Percentiles rank a stretch among this genome's conserved stretches.
Conservation (phyloP, 35 echinoderm and acorn worm genomes). For the Ophioderma brevispina region DNA sequence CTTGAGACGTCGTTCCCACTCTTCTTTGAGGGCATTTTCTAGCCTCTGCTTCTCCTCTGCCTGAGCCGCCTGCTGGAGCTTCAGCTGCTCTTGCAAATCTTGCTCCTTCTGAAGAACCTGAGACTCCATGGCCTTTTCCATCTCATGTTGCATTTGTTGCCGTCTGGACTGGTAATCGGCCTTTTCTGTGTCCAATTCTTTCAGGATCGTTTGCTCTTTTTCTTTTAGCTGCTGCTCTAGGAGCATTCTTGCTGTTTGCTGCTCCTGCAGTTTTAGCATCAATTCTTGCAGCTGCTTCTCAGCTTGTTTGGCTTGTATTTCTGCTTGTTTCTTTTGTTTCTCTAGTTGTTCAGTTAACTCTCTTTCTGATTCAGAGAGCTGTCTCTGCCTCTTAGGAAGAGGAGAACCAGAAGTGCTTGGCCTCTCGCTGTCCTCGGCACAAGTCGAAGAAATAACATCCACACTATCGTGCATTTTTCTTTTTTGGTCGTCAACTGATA, state of each 20-base stretch:
- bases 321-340: constrained; percentile 39
- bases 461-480: background rate
- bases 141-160: constrained; percentile 51
- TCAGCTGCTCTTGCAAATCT: constrained; percentile 60
- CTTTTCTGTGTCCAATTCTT: constrained; percentile 61
- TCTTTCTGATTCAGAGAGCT: constrained; percentile 18
- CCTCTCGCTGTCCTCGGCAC: constrained; percentile 8
- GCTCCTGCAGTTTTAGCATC: background rate
- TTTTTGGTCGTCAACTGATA: constrained; percentile 20
- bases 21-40: constrained; percentile 54
- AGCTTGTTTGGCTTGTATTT: constrained; percentile 30
- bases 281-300: constrained; percentile 16
- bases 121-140: constrained; percentile 56
- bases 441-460: background rate
- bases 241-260: background rate
- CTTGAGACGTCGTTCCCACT: constrained; percentile 51
- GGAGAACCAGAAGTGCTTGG: constrained; percentile 49
- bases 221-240: constrained; percentile 31
- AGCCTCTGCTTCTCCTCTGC: constrained; percentile 41
- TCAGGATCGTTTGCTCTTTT: constrained; percentile 42
- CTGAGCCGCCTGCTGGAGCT: constrained; percentile 66
- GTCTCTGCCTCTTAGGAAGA: constrained; percentile 42
- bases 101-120: constrained; percentile 63
- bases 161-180: constrained; percentile 46
- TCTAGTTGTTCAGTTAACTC: constrained; percentile 16